These are phyloP conservation scores for Clunio marinus DNA, from an alignment of 2,888 invertebrate species.

Conservation along the genomic window DNA sequence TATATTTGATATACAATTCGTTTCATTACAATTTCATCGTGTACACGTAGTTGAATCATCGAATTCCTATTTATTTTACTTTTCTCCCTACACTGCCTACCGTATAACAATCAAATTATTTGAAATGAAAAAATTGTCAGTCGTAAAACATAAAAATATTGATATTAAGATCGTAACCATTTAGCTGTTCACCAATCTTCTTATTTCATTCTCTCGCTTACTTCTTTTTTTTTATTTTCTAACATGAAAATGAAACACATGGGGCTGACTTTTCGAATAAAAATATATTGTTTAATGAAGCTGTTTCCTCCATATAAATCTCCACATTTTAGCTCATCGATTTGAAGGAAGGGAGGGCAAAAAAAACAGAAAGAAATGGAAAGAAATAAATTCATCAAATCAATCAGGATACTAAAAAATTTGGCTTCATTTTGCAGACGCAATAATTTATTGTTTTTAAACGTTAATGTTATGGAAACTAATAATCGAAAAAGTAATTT, in stretches of 20 bases:
- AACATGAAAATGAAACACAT: conserved; percentile 28
- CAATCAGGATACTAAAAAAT: conserved; percentile 16
- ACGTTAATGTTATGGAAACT: background rate
- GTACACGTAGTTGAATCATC: background rate
- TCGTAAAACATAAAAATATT: conserved; percentile 37
- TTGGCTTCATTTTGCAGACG: background rate
- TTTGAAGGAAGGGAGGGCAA: background rate
- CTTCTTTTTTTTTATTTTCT: conserved; percentile 17
- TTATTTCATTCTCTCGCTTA: background rate
- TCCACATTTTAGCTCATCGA: background rate
- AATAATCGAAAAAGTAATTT: too few species aligned
- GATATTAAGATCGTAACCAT: conserved; percentile 36
- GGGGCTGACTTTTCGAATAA: background rate
- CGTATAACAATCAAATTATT: conserved; percentile 37
- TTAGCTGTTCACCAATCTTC: conserved; percentile 31
- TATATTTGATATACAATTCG: background rate
- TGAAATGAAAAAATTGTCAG: conserved; percentile 27
- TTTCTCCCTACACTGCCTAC: background rate
- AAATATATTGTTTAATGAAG: conserved; percentile 28
- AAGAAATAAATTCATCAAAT: conserved; percentile 21
- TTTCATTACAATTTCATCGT: conserved; percentile 14
- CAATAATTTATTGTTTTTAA: conserved; percentile 28
- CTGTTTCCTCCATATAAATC: background rate
- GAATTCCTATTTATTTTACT: background rate
- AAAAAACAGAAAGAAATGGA: too few species aligned